phyloP scores from a whole-genome alignment of 64 coral and sea anemone species.

The Montipora cactus region DNA sequence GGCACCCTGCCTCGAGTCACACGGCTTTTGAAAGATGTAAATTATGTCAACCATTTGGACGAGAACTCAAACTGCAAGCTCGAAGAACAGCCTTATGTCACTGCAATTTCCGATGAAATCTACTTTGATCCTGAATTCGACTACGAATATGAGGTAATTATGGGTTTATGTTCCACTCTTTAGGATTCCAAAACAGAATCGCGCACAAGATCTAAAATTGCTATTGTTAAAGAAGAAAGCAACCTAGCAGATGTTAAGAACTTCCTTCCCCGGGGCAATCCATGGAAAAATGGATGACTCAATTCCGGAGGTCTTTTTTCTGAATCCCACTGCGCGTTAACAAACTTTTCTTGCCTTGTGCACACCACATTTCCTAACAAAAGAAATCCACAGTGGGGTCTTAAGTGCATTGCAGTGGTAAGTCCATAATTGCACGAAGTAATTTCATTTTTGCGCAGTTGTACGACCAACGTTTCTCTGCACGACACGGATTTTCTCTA shows the following conservation, averaged over 20 bases:
- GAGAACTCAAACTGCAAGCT: constrained; percentile 81
- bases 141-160: constrained; percentile 94
- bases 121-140: constrained; percentile 95
- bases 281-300: not conserved
- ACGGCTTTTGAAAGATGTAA: constrained; percentile 75
- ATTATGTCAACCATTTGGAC: constrained; percentile 77
- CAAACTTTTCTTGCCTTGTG: not conserved
- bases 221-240: not conserved
- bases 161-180: not conserved
- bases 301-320: not conserved
- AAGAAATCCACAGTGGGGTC: not conserved
- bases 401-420: not conserved
- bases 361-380: not conserved
- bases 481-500: too few relatives aligned
- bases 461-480: too few relatives aligned
- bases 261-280: not conserved
- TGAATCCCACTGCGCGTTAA: too few relatives aligned
- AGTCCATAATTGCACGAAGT: not conserved
- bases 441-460: not conserved
- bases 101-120: constrained; percentile 93
- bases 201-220: not conserved
- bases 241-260: not conserved
- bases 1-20: constrained; percentile 68
- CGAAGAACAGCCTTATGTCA: constrained; percentile 79
- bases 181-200: not conserved